Base-by-base conservation (phyloP, 2,888 invertebrate species). In the Nipponacmea schrenckii region DNA sequence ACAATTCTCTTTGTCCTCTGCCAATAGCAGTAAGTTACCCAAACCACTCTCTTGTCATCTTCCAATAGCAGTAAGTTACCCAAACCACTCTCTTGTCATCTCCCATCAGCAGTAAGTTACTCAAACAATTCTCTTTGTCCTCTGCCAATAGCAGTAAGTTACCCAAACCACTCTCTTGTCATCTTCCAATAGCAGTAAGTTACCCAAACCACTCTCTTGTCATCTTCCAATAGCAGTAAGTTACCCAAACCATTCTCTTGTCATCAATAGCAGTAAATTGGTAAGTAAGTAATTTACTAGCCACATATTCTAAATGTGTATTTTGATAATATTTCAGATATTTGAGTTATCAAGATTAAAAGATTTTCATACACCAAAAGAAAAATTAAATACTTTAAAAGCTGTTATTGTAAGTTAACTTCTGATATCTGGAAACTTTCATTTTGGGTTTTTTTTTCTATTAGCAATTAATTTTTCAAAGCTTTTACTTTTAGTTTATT, bases 211-310 rank as follows among this genome's bases (percentile, higher is more conserved):
- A 39, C 85, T 88, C 72, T 81, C 82, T 65, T 86, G 86, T 78
- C 84, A 84, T n/a, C 74, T 85, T 10, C 84, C 85, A 5, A 74
- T 79, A 64, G 85, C 87, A 15, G 88, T 87, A 76, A 85, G 86
- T 83, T n/a, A 27, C 67, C 12, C 68, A n/a, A 31, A 31, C 31
- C 2, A 31, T 31, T 7, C 7, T 4, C 7, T 31, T n/a, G n/a
- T 31, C 31, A 2, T 31, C 31, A 31, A 31, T 7, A 31, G 31
- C 31, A 31, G 2, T 31, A 31, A 4, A n/a, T n/a, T n/a, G n/a
- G n/a, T n/a, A n/a, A n/a, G n/a, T n/a, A n/a, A n/a, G n/a, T n/a
- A n/a, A n/a, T n/a, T n/a, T n/a, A n/a, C n/a, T n/a, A n/a, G n/a
- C n/a, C n/a, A n/a, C 31, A 31, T 31, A 31, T 31, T 31, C 10